phyloP scores from a whole-genome alignment of 2,888 invertebrate genomes.

The Scaptomyza polygonia region DNA sequence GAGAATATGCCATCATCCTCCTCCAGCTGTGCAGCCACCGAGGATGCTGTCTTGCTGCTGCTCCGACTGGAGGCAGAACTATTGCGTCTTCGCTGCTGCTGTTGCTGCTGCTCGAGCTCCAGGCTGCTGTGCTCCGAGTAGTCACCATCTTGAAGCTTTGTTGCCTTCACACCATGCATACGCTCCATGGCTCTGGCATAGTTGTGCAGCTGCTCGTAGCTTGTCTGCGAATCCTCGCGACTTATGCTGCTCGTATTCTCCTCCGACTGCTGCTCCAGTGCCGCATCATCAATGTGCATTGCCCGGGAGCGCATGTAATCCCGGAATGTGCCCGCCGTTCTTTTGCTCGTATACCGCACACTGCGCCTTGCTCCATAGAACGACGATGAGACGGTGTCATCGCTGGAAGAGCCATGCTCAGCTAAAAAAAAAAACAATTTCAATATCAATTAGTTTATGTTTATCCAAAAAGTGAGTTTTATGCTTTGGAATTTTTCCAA shows the following conservation, averaged over 20 bases:
- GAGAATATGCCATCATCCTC: conserved; percentile 80
- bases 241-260: conserved; percentile 82
- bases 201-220: conserved; percentile 82
- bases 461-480: too few relatives aligned
- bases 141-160: conserved; percentile 69
- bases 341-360: conserved; percentile 84
- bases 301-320: conserved; percentile 84
- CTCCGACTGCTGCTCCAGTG: conserved; percentile 78
- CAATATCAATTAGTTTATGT: background rate
- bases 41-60: conserved; percentile 59
- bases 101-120: conserved; percentile 55
- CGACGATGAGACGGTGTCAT: conserved; percentile 84
- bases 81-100: conserved; percentile 48
- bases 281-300: conserved; percentile 82
- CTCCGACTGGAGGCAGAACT: conserved; percentile 58
- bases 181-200: conserved; percentile 86
- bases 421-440: conserved; percentile 27
- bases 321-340: conserved; percentile 83
- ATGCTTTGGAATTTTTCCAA: too few relatives aligned
- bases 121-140: conserved; percentile 79
- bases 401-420: conserved; percentile 84
- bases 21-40: conserved; percentile 59
- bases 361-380: conserved; percentile 84
- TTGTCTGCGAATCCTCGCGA: conserved; percentile 79
- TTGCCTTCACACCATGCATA: conserved; percentile 86